phyloP scores from a whole-genome alignment of 2,113 vertebrate genomes.

The Corapipo altera region DNA sequence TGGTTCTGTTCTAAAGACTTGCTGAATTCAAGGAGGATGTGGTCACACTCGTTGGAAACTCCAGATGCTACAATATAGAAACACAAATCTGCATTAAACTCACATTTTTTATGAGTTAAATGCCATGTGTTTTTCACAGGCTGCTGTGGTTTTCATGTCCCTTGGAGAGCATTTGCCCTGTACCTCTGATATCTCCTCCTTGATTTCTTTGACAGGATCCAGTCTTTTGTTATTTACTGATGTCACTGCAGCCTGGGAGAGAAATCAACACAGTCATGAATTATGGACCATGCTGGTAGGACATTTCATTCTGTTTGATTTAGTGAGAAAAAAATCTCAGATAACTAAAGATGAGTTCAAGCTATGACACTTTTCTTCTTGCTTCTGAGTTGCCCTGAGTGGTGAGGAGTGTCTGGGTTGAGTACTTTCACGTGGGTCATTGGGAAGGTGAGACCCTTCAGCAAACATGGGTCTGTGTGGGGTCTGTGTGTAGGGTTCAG shows the following conservation, averaged over 20 bases:
- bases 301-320: neutral
- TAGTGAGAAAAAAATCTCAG: slow-evolving; percentile 16
- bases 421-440: neutral
- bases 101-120: slow-evolving; percentile 24
- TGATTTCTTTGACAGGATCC: slow-evolving; percentile 20
- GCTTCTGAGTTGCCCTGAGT: neutral
- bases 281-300: slow-evolving; percentile 7
- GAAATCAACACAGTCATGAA: slow-evolving; percentile 45
- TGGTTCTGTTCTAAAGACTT: slow-evolving; percentile 32
- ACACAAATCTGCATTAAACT: slow-evolving; percentile 17
- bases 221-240: slow-evolving; percentile 53
- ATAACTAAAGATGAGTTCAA: slow-evolving; percentile 11
- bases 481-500: neutral
- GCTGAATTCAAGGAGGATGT: slow-evolving; percentile 32
- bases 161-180: neutral
- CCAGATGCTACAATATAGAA: slow-evolving; percentile 24
- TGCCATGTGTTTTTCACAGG: slow-evolving; percentile 12
- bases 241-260: slow-evolving; percentile 64
- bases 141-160: neutral
- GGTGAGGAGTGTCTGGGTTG: neutral
- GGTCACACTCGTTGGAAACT: slow-evolving; percentile 31
- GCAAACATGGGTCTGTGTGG: neutral
- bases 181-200: slow-evolving; percentile 7
- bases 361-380: neutral
- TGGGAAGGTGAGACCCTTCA: neutral